Percentiles rank a stretch among this genome's conserved stretches.
Conservation (phyloP, 1,140 invertebrate species). For the Platyscapa corneri region DNA sequence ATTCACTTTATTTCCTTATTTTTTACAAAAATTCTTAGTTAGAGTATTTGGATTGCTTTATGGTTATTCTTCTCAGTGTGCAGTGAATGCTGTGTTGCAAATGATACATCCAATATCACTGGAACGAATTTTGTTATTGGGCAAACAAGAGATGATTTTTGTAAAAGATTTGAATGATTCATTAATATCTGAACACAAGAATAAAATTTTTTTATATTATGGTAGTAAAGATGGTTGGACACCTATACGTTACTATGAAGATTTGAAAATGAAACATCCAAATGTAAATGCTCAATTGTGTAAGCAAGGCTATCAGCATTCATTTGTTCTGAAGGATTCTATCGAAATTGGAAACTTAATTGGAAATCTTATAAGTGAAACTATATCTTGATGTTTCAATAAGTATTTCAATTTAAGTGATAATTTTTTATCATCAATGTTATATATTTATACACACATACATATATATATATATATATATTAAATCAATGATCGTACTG, state of each 20-base stretch:
- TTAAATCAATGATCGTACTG: neutral
- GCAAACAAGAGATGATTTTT: slow-evolving; percentile 78
- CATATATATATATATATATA: neutral
- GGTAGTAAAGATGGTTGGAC: slow-evolving; percentile 85
- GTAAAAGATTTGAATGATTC: slow-evolving; percentile 78
- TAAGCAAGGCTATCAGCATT: slow-evolving; percentile 80
- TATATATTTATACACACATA: neutral
- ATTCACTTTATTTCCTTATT: slow-evolving; percentile 77
- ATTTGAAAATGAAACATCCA: slow-evolving; percentile 78
- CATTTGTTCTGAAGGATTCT: slow-evolving; percentile 82
- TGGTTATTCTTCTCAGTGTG: slow-evolving; percentile 69
- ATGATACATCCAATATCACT: slow-evolving; percentile 75
- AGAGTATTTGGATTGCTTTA: slow-evolving; percentile 73
- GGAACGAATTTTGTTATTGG: slow-evolving; percentile 77
- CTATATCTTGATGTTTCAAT: slow-evolving; percentile 50
- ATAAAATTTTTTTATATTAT: slow-evolving; percentile 84
- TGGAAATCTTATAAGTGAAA: slow-evolving; percentile 74
- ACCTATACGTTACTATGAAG: slow-evolving; percentile 79
- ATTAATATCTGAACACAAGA: slow-evolving; percentile 73
- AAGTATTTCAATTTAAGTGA: neutral
- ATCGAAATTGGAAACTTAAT: slow-evolving; percentile 79
- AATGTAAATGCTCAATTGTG: slow-evolving; percentile 80
- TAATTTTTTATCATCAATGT: no score
- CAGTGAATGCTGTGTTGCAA: slow-evolving; percentile 71
- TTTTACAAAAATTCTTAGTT: slow-evolving; percentile 74